Conservation (phyloP, 2,888 invertebrate genomes). For the Hedya salicella region DNA sequence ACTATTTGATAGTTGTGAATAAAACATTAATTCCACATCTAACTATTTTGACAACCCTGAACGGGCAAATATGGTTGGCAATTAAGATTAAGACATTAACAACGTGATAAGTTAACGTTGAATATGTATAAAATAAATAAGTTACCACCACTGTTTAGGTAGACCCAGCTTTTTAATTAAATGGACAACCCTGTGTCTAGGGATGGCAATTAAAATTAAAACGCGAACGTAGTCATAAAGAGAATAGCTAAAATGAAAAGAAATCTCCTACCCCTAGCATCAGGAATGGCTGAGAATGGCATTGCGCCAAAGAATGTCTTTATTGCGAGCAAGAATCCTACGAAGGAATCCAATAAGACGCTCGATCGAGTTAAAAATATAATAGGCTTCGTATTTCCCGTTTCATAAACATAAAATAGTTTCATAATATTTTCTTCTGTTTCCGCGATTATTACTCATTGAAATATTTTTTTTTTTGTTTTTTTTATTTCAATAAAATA, state of each 20-base stretch:
- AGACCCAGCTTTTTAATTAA: not conserved
- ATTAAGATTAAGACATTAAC: not conserved
- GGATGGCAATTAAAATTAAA: constrained; percentile 26
- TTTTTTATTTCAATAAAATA: too few species aligned
- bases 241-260: constrained; percentile 32
- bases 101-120: too few species aligned
- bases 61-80: too few species aligned
- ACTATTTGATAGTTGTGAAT: too few species aligned
- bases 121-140: too few species aligned
- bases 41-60: not conserved
- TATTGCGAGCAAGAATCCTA: constrained; percentile 68
- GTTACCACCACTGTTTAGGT: not conserved
- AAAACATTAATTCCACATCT: not conserved
- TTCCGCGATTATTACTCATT: too few species aligned
- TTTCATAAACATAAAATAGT: constrained; percentile 10
- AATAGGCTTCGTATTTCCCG: constrained; percentile 48
- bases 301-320: constrained; percentile 73
- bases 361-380: constrained; percentile 64
- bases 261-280: constrained; percentile 44
- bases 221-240: constrained; percentile 7
- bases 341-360: constrained; percentile 71
- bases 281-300: constrained; percentile 58
- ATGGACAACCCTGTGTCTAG: constrained; percentile 6
- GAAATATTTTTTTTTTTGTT: not conserved
- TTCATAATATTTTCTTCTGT: too few species aligned